Conservation (phyloP, 2,797 vertebrate genomes). For the Ispidina picta region DNA sequence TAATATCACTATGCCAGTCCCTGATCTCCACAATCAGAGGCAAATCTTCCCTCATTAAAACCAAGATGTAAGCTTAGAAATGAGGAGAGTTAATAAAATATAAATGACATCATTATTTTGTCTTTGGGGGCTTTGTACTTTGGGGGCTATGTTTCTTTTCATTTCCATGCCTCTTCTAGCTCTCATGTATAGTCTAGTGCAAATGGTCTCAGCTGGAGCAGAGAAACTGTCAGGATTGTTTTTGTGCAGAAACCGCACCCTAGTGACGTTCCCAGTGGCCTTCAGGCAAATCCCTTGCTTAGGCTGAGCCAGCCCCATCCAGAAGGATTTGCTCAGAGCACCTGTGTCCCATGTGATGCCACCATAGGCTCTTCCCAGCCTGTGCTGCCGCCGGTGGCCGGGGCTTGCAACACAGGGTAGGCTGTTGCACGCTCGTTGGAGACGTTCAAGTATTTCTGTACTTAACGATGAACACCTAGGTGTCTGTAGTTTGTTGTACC, state of each 20-base stretch:
- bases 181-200: background rate
- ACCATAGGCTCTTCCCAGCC: background rate
- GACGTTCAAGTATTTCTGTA: background rate
- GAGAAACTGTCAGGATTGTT: background rate
- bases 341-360: fast-evolving
- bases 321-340: background rate
- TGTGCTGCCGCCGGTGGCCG: fast-evolving
- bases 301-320: background rate
- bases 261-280: fast-evolving
- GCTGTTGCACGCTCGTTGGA: background rate
- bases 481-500: background rate
- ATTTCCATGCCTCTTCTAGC: background rate
- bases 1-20: background rate
- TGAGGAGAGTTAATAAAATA: background rate
- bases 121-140: background rate
- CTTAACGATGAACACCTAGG: background rate
- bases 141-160: background rate
- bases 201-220: background rate
- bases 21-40: background rate
- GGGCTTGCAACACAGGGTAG: background rate
- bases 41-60: background rate
- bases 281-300: fast-evolving
- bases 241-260: background rate
- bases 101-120: background rate
- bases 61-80: background rate